Conservation (phyloP, 92 coral and sea anemone genomes). For the Paramuricea clavata region DNA sequence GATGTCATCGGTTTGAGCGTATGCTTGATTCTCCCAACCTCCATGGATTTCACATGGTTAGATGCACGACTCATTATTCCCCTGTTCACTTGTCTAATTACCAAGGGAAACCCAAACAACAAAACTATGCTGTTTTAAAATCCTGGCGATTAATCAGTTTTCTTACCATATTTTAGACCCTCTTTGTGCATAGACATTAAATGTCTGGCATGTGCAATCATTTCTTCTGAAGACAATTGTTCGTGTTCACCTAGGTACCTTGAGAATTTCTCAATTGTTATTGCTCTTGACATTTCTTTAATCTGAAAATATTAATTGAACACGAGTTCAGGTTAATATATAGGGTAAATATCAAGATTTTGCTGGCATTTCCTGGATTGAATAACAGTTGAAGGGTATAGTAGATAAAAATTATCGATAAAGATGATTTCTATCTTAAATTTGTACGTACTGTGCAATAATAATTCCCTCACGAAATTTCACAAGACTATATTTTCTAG, state of each 20-base stretch:
- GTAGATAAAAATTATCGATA: too few relatives aligned
- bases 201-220: conserved; percentile 78
- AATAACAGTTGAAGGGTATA: background rate
- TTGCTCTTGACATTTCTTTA: conserved; percentile 73
- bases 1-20: too few relatives aligned
- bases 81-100: too few relatives aligned
- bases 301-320: conserved; percentile 56
- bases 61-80: too few relatives aligned
- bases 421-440: too few relatives aligned
- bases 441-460: too few relatives aligned
- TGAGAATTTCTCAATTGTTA: conserved; percentile 85
- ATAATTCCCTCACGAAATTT: too few relatives aligned
- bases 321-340: background rate
- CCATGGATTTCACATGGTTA: too few relatives aligned
- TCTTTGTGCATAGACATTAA: conserved; percentile 86
- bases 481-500: too few relatives aligned
- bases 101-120: too few relatives aligned
- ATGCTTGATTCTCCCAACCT: too few relatives aligned
- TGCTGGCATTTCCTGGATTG: too few relatives aligned
- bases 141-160: background rate
- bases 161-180: conserved; percentile 91
- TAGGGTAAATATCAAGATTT: background rate
- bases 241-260: conserved; percentile 83
- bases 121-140: background rate
- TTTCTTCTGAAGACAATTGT: conserved; percentile 75